These are phyloP conservation scores for Drosophila parthenogenetica DNA, from an alignment of 2,888 invertebrate genomes.

Conservation along the genomic window DNA sequence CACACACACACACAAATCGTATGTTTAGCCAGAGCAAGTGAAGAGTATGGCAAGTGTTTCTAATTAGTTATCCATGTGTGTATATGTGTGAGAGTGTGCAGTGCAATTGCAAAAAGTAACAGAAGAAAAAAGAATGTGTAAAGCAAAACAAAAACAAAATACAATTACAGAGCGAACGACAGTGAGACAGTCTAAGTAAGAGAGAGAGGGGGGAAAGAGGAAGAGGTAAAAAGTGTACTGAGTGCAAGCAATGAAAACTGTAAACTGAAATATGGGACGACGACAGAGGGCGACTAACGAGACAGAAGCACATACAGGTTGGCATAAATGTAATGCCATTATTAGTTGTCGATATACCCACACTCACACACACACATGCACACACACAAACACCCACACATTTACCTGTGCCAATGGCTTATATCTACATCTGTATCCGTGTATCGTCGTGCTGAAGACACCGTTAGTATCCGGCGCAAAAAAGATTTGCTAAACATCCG, in stretches of 20 bases:
- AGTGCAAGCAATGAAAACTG: conserved; percentile 53
- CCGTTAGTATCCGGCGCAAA: conserved; percentile 74
- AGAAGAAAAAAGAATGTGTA: conserved; percentile 24
- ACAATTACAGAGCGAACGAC: conserved; percentile 35
- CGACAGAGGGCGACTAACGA: conserved; percentile 51
- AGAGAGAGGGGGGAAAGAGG: conserved; percentile 1
- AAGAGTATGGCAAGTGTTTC: conserved; percentile 66
- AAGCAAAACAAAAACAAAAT: conserved; percentile 47
- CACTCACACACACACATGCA: conserved; percentile 27
- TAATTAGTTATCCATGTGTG: conserved; percentile 72
- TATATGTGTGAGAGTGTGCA: conserved; percentile 10
- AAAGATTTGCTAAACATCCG: conserved; percentile 77
- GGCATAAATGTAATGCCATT: conserved; percentile 78
- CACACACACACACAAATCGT: not conserved
- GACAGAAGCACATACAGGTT: conserved; percentile 30
- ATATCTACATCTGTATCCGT: conserved; percentile 23
- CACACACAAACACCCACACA: not conserved
- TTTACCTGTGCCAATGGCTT: conserved; percentile 9
- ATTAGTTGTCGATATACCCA: conserved; percentile 73
- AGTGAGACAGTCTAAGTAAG: conserved; percentile 20
- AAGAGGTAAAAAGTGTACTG: not conserved
- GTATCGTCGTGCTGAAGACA: conserved; percentile 53
- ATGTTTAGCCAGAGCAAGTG: conserved; percentile 13
- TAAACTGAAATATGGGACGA: conserved; percentile 69
- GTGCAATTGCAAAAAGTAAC: conserved; percentile 51